Evolutionary conservation across 2,113 vertebrate genomes (phyloP).

Genomic region (Bujurquina vittata): DNA sequence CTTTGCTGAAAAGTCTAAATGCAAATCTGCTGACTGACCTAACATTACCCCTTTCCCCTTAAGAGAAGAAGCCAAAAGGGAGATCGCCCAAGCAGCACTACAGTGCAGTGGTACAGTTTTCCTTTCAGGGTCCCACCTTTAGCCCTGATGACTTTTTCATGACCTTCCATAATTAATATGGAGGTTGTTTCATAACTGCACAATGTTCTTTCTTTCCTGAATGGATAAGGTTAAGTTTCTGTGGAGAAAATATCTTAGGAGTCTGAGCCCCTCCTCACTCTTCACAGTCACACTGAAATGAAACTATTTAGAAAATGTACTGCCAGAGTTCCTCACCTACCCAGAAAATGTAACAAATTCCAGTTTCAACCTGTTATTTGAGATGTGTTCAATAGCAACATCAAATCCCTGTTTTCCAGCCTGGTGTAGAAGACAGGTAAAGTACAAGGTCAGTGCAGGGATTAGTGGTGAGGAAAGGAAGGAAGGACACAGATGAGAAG

Average conservation of each 20-base stretch:
- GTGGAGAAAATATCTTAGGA: neutral
- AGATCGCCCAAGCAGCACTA: neutral
- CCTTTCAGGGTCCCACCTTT: neutral
- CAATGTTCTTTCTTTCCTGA: neutral
- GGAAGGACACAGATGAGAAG: slow-evolving; percentile 11
- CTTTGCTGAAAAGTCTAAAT: neutral
- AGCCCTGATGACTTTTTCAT: neutral
- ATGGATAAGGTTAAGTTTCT: neutral
- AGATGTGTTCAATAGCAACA: neutral
- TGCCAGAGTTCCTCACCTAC: neutral
- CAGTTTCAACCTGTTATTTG: neutral
- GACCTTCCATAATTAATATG: neutral
- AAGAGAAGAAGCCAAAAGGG: neutral
- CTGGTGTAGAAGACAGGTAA: neutral
- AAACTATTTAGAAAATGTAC: neutral
- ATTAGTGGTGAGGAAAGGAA: neutral
- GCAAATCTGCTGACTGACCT: neutral
- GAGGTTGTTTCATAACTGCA: neutral
- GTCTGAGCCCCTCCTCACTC: neutral
- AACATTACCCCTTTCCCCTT: neutral
- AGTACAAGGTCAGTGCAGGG: neutral
- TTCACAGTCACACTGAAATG: neutral
- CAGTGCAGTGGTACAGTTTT: neutral
- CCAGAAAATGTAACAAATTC: neutral
- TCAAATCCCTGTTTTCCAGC: neutral